Base-by-base conservation (phyloP, 2,888 invertebrate genomes). In the Romanomermis culicivorax region DNA sequence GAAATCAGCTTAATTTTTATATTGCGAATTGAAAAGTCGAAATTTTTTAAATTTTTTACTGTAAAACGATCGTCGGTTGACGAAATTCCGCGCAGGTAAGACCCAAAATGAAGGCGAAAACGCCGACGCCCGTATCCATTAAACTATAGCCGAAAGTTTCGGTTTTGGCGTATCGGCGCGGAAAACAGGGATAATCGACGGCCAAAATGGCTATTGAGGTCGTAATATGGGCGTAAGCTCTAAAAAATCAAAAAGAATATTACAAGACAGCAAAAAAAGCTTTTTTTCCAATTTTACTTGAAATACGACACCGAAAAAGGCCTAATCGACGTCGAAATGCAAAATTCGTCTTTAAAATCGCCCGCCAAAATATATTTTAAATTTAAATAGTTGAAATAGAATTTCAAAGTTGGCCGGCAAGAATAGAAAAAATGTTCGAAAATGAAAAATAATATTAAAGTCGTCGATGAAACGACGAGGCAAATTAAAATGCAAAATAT, bases 101-200 rank as follows among this genome's bases (percentile, higher is more conserved):
- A 0, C 82, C 88, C 73, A 85, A 85, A 25, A 82, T 76, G 36
- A 83, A 74, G 4, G 88, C 77, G 72, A 83, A 95, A 23, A 84
- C 70, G 0, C 89, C 91, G 2, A 93, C 91, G 11, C 95, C 95
- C 11, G 83, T 77, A 68, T 97, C 97, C 97, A 97, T 97, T 27
- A 89, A 56, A 4, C 72, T 69, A 51, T 64, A 64, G 25, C 68
- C 68, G 30, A 60, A 66, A 0, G 71, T 76, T 65, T 84, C 83
- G 0, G 87, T 86, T 72, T 97, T 97, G 0, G 83, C 83, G 69
- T 85, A 82, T 61, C 79, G 73, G 50, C 82, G 72, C 0, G 93
- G 91, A 68, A 88, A 95, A 52, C 80, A 74, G 50, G 73, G 73
- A 68, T 97, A 97, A 71, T 97, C 97, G 0, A 97, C 88, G 1